Evolutionary conservation across 1,140 invertebrate genomes (phyloP).

Genomic region (Bombus consobrinus): DNA sequence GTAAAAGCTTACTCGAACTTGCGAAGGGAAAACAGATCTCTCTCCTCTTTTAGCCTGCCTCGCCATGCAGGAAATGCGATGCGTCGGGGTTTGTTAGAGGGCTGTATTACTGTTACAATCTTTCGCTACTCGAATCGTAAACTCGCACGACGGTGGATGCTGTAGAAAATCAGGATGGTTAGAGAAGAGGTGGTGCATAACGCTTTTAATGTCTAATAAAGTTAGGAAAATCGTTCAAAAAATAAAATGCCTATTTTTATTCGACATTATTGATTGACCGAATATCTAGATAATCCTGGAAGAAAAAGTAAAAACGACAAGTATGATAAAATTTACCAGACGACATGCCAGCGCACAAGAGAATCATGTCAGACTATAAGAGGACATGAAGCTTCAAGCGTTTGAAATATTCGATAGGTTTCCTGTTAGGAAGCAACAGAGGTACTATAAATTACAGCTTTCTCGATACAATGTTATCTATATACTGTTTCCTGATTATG

Average conservation of each 20-base stretch:
- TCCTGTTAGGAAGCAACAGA: not conserved
- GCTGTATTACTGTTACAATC: conserved; percentile 20
- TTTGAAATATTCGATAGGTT: not conserved
- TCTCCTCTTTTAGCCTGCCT: not conserved
- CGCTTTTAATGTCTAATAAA: not conserved
- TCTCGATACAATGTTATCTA: not conserved
- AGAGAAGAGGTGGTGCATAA: too few species aligned
- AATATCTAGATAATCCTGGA: too few species aligned
- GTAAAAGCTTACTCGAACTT: conserved; percentile 27
- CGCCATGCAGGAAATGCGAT: too few species aligned
- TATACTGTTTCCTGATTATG: too few species aligned
- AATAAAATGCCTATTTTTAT: not conserved
- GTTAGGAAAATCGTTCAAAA: not conserved
- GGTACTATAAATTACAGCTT: not conserved
- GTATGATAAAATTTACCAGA: not conserved
- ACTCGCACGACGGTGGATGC: conserved; percentile 24
- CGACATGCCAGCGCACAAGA: not conserved
- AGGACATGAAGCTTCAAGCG: too few species aligned
- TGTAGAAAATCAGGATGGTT: conserved; percentile 1
- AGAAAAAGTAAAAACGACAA: too few species aligned
- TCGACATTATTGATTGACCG: too few species aligned
- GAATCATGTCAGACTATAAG: too few species aligned
- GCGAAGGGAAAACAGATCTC: conserved; percentile 29
- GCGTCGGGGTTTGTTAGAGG: not conserved
- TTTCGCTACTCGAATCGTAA: conserved; percentile 55